Percentiles rank a stretch among this genome's conserved stretches.
Conservation (phyloP, 2,888 invertebrate species). For the Oeneis ivallda region DNA sequence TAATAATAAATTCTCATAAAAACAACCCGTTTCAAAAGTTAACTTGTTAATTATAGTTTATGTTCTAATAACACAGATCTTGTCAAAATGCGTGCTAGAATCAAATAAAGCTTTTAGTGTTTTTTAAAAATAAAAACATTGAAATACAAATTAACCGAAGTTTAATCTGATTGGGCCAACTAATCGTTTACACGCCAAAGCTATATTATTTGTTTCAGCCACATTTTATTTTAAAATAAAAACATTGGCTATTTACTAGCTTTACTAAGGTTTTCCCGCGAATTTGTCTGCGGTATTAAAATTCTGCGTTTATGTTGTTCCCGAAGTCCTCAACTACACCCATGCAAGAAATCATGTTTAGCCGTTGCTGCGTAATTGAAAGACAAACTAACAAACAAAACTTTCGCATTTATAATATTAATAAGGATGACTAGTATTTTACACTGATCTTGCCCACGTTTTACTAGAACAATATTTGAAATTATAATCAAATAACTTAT, state of each 20-base stretch:
- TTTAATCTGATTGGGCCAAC: conserved; percentile 17
- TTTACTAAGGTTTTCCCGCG: background rate
- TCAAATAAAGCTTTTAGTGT: conserved; percentile 15
- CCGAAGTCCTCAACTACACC: no score
- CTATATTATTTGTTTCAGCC: background rate
- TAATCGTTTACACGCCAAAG: conserved; percentile 21
- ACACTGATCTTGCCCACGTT: background rate
- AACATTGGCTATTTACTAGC: background rate
- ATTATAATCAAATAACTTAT: background rate
- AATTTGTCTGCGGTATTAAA: background rate
- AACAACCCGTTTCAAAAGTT: conserved; percentile 1
- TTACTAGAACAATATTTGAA: background rate
- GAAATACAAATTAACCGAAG: conserved; percentile 22
- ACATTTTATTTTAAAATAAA: conserved; percentile 6
- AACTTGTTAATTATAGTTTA: conserved; percentile 22
- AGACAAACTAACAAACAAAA: no score
- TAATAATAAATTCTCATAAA: conserved; percentile 2
- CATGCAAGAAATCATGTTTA: no score
- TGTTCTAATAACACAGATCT: conserved; percentile 7
- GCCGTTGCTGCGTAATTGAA: no score
- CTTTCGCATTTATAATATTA: background rate
- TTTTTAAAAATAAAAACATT: conserved; percentile 20
- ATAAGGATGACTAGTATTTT: background rate
- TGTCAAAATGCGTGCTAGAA: conserved; percentile 9
- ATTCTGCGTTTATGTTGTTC: no score